Percentiles rank a stretch among this genome's conserved stretches.
Conservation (phyloP, 2,113 vertebrate genomes). For the Ascaphus truei region DNA sequence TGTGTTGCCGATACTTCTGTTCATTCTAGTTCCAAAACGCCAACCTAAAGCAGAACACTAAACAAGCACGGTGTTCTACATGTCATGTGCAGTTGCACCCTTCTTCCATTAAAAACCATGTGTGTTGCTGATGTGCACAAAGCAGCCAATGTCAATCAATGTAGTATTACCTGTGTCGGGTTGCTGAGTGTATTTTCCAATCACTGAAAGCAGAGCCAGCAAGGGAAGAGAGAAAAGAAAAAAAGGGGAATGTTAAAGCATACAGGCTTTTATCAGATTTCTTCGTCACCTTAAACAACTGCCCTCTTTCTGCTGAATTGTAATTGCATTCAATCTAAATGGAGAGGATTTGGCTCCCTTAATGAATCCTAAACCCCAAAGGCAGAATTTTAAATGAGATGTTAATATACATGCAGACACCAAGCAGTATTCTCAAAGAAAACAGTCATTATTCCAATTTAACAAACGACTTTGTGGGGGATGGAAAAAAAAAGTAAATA, state of each 20-base stretch:
- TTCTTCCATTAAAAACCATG: too few species aligned
- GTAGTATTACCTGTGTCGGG: slow-evolving; percentile 84
- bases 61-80: too few species aligned
- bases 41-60: too few species aligned
- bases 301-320: background rate
- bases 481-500: slow-evolving; percentile 18
- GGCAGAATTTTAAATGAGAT: slow-evolving; percentile 34
- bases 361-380: slow-evolving; percentile 28
- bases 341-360: background rate
- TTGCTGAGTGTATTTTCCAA: slow-evolving; percentile 93
- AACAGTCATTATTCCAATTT: slow-evolving; percentile 32
- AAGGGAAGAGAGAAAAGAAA: slow-evolving; percentile 1
- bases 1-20: too few species aligned
- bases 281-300: background rate
- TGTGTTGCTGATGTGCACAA: too few species aligned
- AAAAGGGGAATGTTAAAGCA: background rate
- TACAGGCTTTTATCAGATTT: background rate
- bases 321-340: background rate
- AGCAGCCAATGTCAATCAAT: too few species aligned
- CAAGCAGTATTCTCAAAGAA: slow-evolving; percentile 21
- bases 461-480: slow-evolving; percentile 43
- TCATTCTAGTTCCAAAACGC: too few species aligned
- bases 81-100: too few species aligned
- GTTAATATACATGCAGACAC: background rate
- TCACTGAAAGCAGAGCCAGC: slow-evolving; percentile 68